Conservation (phyloP, 2,797 vertebrate genomes). For the Lagodon rhomboides region DNA sequence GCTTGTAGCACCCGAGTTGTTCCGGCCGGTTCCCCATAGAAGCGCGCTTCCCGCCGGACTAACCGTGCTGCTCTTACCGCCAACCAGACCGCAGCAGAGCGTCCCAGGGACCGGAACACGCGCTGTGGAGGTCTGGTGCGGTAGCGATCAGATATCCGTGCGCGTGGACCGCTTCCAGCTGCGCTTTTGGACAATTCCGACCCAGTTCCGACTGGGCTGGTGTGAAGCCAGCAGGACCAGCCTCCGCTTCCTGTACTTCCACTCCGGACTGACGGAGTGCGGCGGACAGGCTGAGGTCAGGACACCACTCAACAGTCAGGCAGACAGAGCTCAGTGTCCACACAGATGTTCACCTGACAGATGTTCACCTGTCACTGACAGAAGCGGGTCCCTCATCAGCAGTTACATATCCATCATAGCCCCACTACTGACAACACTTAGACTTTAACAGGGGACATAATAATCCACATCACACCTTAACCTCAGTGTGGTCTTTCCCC, state of each 20-base stretch:
- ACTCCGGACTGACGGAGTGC: conserved; percentile 67
- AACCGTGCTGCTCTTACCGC: conserved; percentile 58
- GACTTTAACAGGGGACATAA: too few relatives aligned
- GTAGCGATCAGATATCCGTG: conserved; percentile 56
- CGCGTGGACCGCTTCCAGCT: conserved; percentile 65
- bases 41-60: conserved; percentile 56
- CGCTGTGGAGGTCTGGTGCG: conserved; percentile 75
- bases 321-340: too few relatives aligned
- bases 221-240: conserved; percentile 54
- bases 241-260: conserved; percentile 66
- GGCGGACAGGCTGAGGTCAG: conserved; percentile 55
- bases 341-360: too few relatives aligned
- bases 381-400: too few relatives aligned
- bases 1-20: conserved; percentile 49
- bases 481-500: too few relatives aligned
- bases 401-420: too few relatives aligned
- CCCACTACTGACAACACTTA: too few relatives aligned
- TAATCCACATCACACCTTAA: too few relatives aligned
- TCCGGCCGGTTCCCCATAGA: conserved; percentile 47
- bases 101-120: neutral
- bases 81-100: neutral
- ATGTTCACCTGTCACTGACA: too few relatives aligned
- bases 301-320: too few relatives aligned
- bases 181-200: conserved; percentile 38
- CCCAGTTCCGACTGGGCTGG: conserved; percentile 66